phyloP scores from a whole-genome alignment of 1,140 invertebrate genomes.

The Drosophila baimaii region DNA sequence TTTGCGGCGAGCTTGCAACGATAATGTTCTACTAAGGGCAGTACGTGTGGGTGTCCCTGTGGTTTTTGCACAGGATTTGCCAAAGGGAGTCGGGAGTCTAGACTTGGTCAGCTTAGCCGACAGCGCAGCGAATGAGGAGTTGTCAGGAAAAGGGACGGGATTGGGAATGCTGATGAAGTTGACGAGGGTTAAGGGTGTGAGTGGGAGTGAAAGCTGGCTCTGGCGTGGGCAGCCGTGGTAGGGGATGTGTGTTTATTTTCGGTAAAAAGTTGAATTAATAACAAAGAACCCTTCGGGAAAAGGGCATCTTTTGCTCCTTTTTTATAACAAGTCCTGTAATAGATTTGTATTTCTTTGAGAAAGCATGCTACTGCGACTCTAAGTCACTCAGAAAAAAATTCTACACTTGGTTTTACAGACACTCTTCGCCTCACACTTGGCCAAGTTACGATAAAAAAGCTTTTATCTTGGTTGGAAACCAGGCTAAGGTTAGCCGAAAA shows the following conservation, averaged over 20 bases:
- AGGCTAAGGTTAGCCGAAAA: not conserved
- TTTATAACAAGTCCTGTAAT: slow-evolving; percentile 5
- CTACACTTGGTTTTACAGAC: not conserved
- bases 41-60: slow-evolving; percentile 28
- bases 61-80: slow-evolving; percentile 42
- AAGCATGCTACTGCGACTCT: not conserved
- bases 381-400: not conserved
- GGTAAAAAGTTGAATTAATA: slow-evolving; percentile 32
- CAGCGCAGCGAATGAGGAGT: slow-evolving; percentile 17
- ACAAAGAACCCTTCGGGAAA: slow-evolving; percentile 2
- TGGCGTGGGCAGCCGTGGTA: slow-evolving; percentile 14
- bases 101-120: slow-evolving; percentile 67
- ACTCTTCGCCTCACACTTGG: not conserved
- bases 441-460: slow-evolving; percentile 4
- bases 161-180: slow-evolving; percentile 35
- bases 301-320: not conserved
- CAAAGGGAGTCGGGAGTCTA: slow-evolving; percentile 48
- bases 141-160: slow-evolving; percentile 17
- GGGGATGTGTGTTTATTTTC: slow-evolving; percentile 17
- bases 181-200: slow-evolving; percentile 25
- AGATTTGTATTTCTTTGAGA: slow-evolving; percentile 27
- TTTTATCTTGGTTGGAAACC: not conserved
- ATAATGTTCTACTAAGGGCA: slow-evolving; percentile 61
- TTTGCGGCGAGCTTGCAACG: slow-evolving; percentile 71
- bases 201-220: slow-evolving; percentile 16